Percentiles rank a stretch among this genome's conserved stretches.
These are phyloP conservation scores for Microctonus brassicae DNA, from an alignment of 2,888 invertebrate genomes.

Conservation along the genomic window DNA sequence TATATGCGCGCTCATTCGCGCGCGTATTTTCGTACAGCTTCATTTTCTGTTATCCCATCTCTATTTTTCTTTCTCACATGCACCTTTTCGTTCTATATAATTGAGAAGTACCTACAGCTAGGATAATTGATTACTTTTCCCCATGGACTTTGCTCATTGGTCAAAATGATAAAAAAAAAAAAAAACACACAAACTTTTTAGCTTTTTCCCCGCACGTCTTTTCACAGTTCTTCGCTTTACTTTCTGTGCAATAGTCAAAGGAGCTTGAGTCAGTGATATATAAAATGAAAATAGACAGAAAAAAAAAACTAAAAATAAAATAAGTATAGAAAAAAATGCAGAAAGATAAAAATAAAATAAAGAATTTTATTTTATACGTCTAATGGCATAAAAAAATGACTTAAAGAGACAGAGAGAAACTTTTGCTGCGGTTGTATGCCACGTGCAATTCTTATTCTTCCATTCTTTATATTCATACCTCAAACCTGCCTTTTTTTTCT, in stretches of 20 bases:
- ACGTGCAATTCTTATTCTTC: constrained; percentile 1
- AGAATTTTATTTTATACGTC: not conserved
- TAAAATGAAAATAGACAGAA: no score
- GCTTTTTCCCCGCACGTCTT: not conserved
- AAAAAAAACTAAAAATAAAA: no score
- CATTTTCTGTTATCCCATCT: constrained; percentile 4
- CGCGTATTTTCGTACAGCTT: not conserved
- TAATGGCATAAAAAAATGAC: not conserved
- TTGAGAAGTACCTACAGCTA: not conserved
- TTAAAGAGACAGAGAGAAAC: not conserved
- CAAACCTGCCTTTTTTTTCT: not conserved
- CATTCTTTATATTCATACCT: not conserved
- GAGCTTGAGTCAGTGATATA: no score
- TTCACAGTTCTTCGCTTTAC: not conserved
- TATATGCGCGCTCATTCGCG: not conserved
- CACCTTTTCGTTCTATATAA: not conserved
- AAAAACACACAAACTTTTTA: not conserved
- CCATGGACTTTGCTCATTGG: not conserved
- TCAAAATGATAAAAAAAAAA: not conserved
- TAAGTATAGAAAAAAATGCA: no score
- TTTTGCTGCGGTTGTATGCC: not conserved
- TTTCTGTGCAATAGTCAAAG: not conserved
- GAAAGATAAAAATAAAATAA: no score
- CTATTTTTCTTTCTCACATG: not conserved
- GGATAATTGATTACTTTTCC: constrained; percentile 27